phyloP scores from a whole-genome alignment of 2,888 invertebrate genomes.

The Hypolimnas misippus region DNA sequence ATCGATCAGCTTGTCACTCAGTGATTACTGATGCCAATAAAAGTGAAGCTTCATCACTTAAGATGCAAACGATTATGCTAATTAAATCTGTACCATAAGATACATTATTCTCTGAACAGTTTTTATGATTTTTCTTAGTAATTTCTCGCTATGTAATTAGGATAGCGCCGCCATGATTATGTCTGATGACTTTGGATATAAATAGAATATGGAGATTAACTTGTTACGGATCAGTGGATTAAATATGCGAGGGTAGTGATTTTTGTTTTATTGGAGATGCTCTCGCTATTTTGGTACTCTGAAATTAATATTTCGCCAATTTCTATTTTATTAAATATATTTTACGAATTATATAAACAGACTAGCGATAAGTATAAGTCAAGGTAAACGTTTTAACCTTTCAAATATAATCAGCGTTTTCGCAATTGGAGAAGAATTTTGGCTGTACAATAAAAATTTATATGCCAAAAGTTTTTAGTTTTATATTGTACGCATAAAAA shows the following conservation, averaged over 20 bases:
- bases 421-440: too few relatives aligned
- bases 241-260: slow-evolving; percentile 11
- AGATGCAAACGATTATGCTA: neutral
- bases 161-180: slow-evolving; percentile 9
- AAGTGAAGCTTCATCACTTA: neutral
- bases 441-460: too few relatives aligned
- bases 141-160: slow-evolving; percentile 3
- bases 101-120: neutral
- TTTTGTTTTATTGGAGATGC: neutral
- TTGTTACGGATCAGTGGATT: slow-evolving; percentile 34
- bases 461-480: too few relatives aligned
- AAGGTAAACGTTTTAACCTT: too few relatives aligned
- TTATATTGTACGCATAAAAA: too few relatives aligned
- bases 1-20: slow-evolving; percentile 41
- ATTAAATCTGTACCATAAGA: slow-evolving; percentile 1
- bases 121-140: neutral
- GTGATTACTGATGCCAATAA: slow-evolving; percentile 33
- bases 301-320: too few relatives aligned
- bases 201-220: slow-evolving; percentile 28
- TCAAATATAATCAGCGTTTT: too few relatives aligned
- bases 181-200: slow-evolving; percentile 38
- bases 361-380: too few relatives aligned
- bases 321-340: too few relatives aligned
- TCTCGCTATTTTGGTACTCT: too few relatives aligned
- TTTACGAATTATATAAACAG: too few relatives aligned